Evolutionary conservation across 2,113 vertebrate species (phyloP), one percentile per base, ranked within the genome.

Genomic region (Pionites leucogaster): DNA sequence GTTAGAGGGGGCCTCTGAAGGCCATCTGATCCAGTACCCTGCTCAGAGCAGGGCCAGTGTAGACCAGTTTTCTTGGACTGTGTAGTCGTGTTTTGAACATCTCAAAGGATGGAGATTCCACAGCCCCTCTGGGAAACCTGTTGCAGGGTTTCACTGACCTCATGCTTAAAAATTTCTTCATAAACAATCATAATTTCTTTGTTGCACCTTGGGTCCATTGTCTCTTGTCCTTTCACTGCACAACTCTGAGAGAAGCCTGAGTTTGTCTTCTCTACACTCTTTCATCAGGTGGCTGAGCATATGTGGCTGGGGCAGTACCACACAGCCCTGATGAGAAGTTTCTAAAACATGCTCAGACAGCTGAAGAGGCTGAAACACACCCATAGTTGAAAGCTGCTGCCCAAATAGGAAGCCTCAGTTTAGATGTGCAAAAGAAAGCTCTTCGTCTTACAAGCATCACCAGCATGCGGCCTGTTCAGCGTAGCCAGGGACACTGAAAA

Each of bases 281-380:
- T n/a, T 23, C 33, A 68, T 52, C 20, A 33, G 35, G 22, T 55
- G 39, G 13, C 67, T 79, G 47, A 79, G 75, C 41, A 35, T 17
- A 20, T 0, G 0, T 35, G 23, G 41, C 47, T 2, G 0, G 33
- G 18, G 24, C 42, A 52, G 37, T 17, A 7, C 31, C 42, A 35
- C 37, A 47, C 57, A 52, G 67, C 18, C 31, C 33, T 57, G 13
- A 53, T 22, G 18, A 86, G 39, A 86, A 52, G 35, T 42, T 82
- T 86, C 63, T 63, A 18, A 44, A 85, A 90, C 44, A 44, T 70
- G 84, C 33, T 31, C 25, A 71, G 41, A 39, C 42, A 92, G 41
- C 41, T 86, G 60, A 77, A 50, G n/a, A 84, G 52, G 60, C 20
- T 52, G 41, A 79, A 89, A 37, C 11, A 19, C 8, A 2, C 27